Evolutionary conservation across 2,888 invertebrate genomes (phyloP), one percentile per base, ranked within the genome.

Genomic region (Heliconius sara): DNA sequence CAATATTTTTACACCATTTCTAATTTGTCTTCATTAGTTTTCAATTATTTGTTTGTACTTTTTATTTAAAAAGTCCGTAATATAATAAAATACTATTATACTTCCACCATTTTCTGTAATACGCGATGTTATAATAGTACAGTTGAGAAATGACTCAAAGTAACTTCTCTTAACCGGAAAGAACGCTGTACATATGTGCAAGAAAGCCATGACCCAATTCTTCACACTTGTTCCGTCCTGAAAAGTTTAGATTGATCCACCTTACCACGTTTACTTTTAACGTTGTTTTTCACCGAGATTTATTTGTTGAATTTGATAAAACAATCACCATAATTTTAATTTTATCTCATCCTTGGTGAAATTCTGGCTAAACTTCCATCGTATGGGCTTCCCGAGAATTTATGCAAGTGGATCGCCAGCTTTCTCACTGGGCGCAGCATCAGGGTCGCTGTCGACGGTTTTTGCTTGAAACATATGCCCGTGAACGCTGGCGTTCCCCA

Each of bases 201-300:
- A 16, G 65, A 65, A 65, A 43, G 74, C 27, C 43, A 22, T 75
- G 74, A 75, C 74, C 74, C 65, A 75, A 65, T 75, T 75, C 39
- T 63, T 75, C 57, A 25, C 65, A 75, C 74, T 75, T 39, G 43
- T 75, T 75, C 74, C 74, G 74, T 75, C 65, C 74, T 63, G 19
- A 34, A 75, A 75, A 75, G 63, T 75, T 75, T 75, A 63, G 74
- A 65, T 65, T 75, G 65, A 63, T 63, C 63, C 34, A 65, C 43
- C 39, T 75, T 43, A 27, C 43, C 19, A 39, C 43, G 63, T 75
- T 75, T 43, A 75, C 39, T 65, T 75, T 65, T 43, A 75, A 65
- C 74, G 39, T 43, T 43, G 65, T 57, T 57, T 72, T 72, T 34
- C 57, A 30, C 13, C 34, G 5, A 34, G 34, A 72, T n/a, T 22